A percentile compares a stretch with the other conserved stretches of the same genome.
Conservation (phyloP, 2,888 invertebrate species). For the Ecdyonurus torrentis region DNA sequence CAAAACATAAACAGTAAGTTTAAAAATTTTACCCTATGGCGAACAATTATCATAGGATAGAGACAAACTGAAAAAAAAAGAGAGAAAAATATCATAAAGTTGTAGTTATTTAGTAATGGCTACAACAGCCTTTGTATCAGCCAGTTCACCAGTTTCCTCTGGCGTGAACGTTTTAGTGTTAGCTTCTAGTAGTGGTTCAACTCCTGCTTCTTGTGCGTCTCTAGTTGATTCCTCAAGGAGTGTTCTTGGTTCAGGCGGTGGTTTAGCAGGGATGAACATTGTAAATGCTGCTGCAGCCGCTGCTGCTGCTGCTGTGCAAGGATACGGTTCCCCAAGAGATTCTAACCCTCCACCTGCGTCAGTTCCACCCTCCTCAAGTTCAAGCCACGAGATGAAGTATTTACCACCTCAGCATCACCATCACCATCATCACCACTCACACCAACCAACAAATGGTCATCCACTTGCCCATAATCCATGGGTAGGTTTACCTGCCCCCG, state of each 20-base stretch:
- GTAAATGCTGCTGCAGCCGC: conserved; percentile 53
- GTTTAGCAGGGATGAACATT: conserved; percentile 24
- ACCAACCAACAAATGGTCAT: conserved; percentile 42
- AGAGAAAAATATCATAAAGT: too few species aligned
- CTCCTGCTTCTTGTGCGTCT: background rate
- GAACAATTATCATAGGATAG: background rate
- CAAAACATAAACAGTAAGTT: background rate
- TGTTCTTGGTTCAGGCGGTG: conserved; percentile 7
- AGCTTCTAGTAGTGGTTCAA: conserved; percentile 5
- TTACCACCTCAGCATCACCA: conserved; percentile 61
- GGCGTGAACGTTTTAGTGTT: conserved; percentile 44
- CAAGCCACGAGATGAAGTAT: conserved; percentile 76
- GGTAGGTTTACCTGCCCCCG: conserved; percentile 70
- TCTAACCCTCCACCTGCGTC: conserved; percentile 9
- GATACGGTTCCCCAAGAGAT: conserved; percentile 14
- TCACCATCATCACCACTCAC: conserved; percentile 45
- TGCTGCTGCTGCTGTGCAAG: conserved; percentile 44
- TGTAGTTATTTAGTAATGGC: conserved; percentile 40
- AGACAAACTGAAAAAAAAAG: background rate
- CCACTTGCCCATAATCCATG: conserved; percentile 53
- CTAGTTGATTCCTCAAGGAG: background rate
- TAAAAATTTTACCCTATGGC: background rate
- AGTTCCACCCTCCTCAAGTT: background rate
- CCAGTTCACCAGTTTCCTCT: conserved; percentile 56
- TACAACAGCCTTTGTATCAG: conserved; percentile 86